Percentiles rank a stretch among this genome's conserved stretches.
These are phyloP conservation scores for Salvelinus alpinus DNA, from an alignment of 2,113 vertebrate species.

Conservation along the genomic window DNA sequence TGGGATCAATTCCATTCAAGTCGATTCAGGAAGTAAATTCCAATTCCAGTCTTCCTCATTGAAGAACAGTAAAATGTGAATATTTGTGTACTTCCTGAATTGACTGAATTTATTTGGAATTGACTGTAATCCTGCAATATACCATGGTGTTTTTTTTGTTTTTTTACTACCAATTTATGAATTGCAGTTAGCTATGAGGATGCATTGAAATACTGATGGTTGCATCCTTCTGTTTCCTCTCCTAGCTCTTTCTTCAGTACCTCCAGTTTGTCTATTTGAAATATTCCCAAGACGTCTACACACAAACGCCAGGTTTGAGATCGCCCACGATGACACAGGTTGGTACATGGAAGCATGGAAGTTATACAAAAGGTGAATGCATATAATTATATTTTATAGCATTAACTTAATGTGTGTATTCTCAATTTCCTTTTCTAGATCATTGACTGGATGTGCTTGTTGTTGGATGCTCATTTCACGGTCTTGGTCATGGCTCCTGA, in stretches of 20 bases:
- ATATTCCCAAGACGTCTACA: constrained; percentile 75
- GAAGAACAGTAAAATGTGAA: too few species aligned
- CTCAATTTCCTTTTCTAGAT: constrained; percentile 69
- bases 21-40: too few species aligned
- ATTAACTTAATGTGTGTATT: neutral
- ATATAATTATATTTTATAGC: neutral
- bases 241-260: constrained; percentile 89
- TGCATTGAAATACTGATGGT: too few species aligned
- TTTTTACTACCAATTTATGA: too few species aligned
- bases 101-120: too few species aligned
- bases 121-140: too few species aligned
- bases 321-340: constrained; percentile 86
- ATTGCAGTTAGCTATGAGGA: too few species aligned
- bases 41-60: too few species aligned
- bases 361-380: neutral
- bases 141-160: too few species aligned
- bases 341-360: constrained; percentile 23
- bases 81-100: too few species aligned
- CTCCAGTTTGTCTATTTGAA: constrained; percentile 88
- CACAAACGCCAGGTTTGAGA: constrained; percentile 65
- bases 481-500: constrained; percentile 91
- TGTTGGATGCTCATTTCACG: constrained; percentile 93
- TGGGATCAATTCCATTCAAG: too few species aligned
- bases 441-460: constrained; percentile 92
- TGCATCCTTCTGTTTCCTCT: constrained; percentile 12